A percentile compares a stretch with the other conserved stretches of the same genome.
phyloP scores from a whole-genome alignment of 2,888 invertebrate genomes.

The Tetanocera ferruginea region DNA sequence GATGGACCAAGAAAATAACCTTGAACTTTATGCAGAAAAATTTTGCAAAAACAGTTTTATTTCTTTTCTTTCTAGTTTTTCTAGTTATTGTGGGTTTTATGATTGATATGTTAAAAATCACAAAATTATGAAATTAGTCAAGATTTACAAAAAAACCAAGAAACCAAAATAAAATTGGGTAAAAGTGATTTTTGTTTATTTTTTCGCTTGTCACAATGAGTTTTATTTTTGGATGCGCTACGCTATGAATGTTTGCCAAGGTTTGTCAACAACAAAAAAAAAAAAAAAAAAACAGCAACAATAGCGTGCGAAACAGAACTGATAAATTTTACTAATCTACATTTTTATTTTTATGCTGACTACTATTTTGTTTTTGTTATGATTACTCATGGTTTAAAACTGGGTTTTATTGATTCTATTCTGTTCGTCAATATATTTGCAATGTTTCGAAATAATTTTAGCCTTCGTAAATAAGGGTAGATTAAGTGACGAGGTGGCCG shows the following conservation, averaged over 20 bases:
- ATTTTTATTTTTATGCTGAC: neutral
- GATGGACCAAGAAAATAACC: neutral
- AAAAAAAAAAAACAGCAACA: neutral
- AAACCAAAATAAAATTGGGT: too few relatives aligned
- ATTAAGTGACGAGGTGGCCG: constrained; percentile 81
- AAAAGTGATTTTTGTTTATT: too few relatives aligned
- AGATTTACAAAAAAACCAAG: too few relatives aligned
- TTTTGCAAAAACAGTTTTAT: neutral
- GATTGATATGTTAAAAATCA: too few relatives aligned
- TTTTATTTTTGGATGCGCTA: too few relatives aligned
- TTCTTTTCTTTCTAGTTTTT: too few relatives aligned
- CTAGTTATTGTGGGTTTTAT: too few relatives aligned
- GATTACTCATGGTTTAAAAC: neutral
- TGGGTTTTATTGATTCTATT: neutral
- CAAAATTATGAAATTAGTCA: too few relatives aligned
- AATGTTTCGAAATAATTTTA: neutral
- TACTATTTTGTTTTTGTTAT: neutral
- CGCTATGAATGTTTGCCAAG: too few relatives aligned
- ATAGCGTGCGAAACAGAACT: neutral
- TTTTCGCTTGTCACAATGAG: too few relatives aligned
- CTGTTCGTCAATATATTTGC: neutral
- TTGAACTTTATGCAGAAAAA: neutral
- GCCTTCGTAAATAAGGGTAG: neutral
- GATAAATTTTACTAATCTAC: neutral
- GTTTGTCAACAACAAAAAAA: too few relatives aligned